Percentiles rank a stretch among this genome's conserved stretches.
These are phyloP conservation scores for Oligia fasciuncula DNA, from an alignment of 2,888 invertebrate genomes.

Conservation along the genomic window DNA sequence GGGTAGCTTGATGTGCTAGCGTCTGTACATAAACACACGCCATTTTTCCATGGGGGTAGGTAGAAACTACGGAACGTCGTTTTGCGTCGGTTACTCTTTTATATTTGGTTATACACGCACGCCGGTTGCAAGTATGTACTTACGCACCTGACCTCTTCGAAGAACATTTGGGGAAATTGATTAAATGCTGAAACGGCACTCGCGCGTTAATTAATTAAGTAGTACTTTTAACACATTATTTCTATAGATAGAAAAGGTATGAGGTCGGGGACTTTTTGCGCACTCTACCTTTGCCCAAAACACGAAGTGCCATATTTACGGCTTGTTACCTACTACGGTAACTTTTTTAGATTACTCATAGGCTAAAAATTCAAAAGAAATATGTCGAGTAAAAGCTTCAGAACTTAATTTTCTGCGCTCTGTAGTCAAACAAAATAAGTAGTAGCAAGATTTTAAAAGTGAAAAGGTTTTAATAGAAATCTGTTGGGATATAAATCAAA, in stretches of 20 bases:
- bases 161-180: too few species aligned
- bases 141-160: too few species aligned
- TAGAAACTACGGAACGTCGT: too few species aligned
- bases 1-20: too few species aligned
- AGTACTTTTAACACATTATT: neutral
- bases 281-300: neutral
- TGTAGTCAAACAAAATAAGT: constrained; percentile 21
- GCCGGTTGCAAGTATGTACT: too few species aligned
- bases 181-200: too few species aligned
- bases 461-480: neutral
- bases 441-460: constrained; percentile 27
- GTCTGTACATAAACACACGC: too few species aligned
- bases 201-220: too few species aligned
- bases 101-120: too few species aligned
- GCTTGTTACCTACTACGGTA: too few species aligned
- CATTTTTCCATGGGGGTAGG: too few species aligned
- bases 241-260: neutral
- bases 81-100: too few species aligned
- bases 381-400: constrained; percentile 9
- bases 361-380: neutral
- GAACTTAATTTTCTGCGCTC: neutral
- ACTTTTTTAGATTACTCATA: neutral
- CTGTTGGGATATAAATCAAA: neutral
- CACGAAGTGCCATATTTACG: neutral
- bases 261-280: neutral